phyloP scores from a whole-genome alignment of 1,140 invertebrate genomes.

The Magallana gigas region DNA sequence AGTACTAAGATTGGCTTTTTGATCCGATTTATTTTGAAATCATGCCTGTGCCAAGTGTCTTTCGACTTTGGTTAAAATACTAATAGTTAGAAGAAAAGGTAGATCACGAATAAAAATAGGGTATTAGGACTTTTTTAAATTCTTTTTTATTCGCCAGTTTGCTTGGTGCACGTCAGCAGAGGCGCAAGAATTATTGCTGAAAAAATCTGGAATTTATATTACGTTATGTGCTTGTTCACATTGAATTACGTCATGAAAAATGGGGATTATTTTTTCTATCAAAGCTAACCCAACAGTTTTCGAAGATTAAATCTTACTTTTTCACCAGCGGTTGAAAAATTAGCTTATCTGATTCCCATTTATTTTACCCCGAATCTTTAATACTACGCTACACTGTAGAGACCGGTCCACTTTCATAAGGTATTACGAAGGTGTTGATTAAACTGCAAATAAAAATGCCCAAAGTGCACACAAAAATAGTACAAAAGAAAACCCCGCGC shows the following conservation, averaged over 20 bases:
- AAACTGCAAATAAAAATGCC: conserved; percentile 10
- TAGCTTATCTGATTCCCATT: conserved; percentile 13
- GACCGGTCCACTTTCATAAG: conserved; percentile 15
- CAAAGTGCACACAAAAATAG: conserved; percentile 25
- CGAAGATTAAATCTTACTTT: conserved; percentile 26
- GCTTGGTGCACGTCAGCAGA: neutral
- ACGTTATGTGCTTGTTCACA: neutral
- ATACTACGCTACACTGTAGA: conserved; percentile 1
- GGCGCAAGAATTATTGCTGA: too few relatives aligned
- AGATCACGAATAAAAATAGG: too few relatives aligned
- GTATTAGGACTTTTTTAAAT: too few relatives aligned
- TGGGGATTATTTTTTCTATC: conserved; percentile 10
- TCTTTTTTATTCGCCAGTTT: neutral
- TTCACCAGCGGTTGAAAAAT: conserved; percentile 29
- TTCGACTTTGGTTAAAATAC: too few relatives aligned
- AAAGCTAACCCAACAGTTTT: conserved; percentile 28
- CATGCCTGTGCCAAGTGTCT: too few relatives aligned
- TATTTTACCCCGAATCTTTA: conserved; percentile 21
- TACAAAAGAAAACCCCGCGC: neutral
- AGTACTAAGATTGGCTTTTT: neutral
- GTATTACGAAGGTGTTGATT: conserved; percentile 26
- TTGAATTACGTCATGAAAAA: conserved; percentile 7
- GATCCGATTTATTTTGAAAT: neutral
- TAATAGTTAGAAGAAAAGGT: too few relatives aligned
- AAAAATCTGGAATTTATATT: neutral